Conservation (phyloP, 2,888 invertebrate species). For the Epistrophe eligans region DNA sequence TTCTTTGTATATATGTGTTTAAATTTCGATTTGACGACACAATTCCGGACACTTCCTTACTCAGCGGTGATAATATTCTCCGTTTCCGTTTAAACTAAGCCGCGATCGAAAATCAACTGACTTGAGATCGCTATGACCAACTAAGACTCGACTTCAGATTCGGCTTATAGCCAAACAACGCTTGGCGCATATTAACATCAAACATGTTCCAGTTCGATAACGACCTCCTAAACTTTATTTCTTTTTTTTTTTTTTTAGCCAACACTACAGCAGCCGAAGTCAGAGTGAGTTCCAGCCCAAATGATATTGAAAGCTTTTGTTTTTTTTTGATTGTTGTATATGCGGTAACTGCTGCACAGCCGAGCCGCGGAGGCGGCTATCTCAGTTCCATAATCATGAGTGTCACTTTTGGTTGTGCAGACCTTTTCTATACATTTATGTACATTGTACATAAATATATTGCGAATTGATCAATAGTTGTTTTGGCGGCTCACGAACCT, state of each 20-base stretch:
- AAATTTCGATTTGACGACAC: constrained; percentile 41
- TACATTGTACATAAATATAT: not conserved
- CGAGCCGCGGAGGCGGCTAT: not conserved
- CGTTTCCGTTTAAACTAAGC: constrained; percentile 69
- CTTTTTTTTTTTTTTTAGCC: constrained; percentile 43
- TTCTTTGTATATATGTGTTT: constrained; percentile 25
- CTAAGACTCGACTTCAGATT: constrained; percentile 26
- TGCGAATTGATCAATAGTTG: constrained; percentile 32
- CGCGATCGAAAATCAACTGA: constrained; percentile 71
- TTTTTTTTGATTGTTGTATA: constrained; percentile 32
- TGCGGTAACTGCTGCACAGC: constrained; percentile 34
- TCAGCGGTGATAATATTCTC: constrained; percentile 56
- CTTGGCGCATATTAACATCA: constrained; percentile 46
- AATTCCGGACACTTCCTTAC: constrained; percentile 61
- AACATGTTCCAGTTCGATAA: constrained; percentile 62
- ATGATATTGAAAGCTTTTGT: constrained; percentile 78
- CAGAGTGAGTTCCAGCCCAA: constrained; percentile 34
- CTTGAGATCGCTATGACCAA: constrained; percentile 47
- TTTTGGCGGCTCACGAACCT: constrained; percentile 1
- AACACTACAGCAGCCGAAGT: not conserved
- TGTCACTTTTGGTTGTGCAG: constrained; percentile 54
- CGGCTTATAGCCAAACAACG: constrained; percentile 42
- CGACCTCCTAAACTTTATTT: constrained; percentile 40
- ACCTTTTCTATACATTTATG: constrained; percentile 9
- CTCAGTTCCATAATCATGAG: constrained; percentile 41